Evolutionary conservation across 2,797 vertebrate genomes (phyloP).

Genomic region (Geotrypetes seraphini): DNA sequence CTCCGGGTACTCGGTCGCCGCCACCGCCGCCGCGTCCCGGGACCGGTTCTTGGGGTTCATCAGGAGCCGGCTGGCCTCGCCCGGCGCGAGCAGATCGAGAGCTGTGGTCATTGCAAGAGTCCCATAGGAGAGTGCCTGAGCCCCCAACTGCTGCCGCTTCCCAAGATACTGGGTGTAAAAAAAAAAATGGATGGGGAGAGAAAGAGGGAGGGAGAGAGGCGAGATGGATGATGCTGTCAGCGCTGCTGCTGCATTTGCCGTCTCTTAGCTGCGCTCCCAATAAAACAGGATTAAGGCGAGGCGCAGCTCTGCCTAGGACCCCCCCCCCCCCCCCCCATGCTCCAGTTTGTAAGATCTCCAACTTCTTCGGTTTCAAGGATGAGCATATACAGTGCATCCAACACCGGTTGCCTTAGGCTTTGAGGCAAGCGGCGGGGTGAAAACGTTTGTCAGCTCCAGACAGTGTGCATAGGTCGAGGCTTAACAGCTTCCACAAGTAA

Average conservation of each 20-base stretch:
- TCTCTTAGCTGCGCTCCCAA: neutral
- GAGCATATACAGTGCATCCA: no score
- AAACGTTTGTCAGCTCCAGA: no score
- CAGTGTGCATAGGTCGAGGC: no score
- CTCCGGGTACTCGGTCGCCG: neutral
- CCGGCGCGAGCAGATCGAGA: neutral
- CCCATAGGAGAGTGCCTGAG: constrained; percentile 1
- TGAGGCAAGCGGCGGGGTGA: no score
- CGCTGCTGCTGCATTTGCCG: neutral
- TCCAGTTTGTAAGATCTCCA: no score
- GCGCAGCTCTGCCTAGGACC: no score
- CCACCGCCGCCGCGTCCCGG: constrained; percentile 11
- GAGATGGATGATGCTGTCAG: neutral
- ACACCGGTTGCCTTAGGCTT: no score
- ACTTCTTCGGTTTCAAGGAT: no score
- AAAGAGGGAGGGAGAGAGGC: neutral
- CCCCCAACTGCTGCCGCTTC: neutral
- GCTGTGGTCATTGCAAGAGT: constrained; percentile 1
- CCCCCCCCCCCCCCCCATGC: no score
- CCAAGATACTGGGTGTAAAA: constrained; percentile 2
- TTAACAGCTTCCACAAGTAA: no score
- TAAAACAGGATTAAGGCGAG: constrained; percentile 11
- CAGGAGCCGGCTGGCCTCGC: constrained; percentile 17
- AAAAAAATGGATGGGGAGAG: neutral
- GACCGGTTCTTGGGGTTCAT: constrained; percentile 8